Percentiles rank a stretch among this genome's conserved stretches.
Evolutionary conservation across 2,888 invertebrate genomes (phyloP).

Genomic region (Dascillus cervinus): DNA sequence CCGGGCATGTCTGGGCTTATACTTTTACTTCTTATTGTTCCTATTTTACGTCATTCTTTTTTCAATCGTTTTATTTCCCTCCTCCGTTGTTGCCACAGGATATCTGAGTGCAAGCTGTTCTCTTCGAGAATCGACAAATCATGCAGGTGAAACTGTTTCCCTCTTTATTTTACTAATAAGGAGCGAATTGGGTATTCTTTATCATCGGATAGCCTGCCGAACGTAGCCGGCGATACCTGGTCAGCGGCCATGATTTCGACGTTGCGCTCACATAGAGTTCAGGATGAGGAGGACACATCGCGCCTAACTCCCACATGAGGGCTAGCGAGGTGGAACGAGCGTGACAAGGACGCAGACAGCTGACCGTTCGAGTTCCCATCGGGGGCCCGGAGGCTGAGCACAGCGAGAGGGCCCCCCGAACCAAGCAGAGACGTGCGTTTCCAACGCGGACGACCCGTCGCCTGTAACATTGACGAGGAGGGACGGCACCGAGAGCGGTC

Average conservation of each 20-base stretch:
- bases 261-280: constrained; percentile 31
- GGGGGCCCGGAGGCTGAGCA: constrained; percentile 67
- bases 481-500: constrained; percentile 15
- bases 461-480: constrained; percentile 14
- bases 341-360: constrained; percentile 46
- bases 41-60: constrained; percentile 35
- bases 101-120: constrained; percentile 22
- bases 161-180: constrained; percentile 10
- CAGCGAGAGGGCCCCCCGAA: constrained; percentile 39
- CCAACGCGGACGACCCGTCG: constrained; percentile 12
- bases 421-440: constrained; percentile 16
- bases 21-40: constrained; percentile 38
- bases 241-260: constrained; percentile 39
- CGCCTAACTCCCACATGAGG: constrained; percentile 27
- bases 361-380: constrained; percentile 51
- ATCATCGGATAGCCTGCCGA: constrained; percentile 17
- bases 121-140: constrained; percentile 25
- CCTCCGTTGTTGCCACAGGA: constrained; percentile 28
- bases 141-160: constrained; percentile 31
- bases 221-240: constrained; percentile 20
- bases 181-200: constrained; percentile 10
- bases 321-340: constrained; percentile 10
- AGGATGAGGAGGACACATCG: constrained; percentile 27
- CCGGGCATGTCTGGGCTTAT: constrained; percentile 35
- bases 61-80: constrained; percentile 34